phyloP scores from a whole-genome alignment of 2,797 vertebrate species.

The Limosa lapponica region DNA sequence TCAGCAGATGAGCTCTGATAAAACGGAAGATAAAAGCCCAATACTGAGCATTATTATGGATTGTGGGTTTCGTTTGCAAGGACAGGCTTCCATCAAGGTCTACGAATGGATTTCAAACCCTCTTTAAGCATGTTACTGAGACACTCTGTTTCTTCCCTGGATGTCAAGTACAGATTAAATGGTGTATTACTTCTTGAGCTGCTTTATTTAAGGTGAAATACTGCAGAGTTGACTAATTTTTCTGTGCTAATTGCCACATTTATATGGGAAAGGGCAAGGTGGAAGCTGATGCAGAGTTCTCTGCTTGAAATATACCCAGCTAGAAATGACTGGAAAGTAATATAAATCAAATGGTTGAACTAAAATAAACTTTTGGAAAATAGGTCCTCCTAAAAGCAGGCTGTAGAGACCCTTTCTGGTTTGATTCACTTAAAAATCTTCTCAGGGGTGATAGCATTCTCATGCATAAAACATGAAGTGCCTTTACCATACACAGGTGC shows the following conservation, averaged over 20 bases:
- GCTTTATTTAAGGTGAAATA: conserved; percentile 38
- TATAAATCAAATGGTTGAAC: neutral
- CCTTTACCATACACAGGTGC: neutral
- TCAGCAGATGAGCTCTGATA: conserved; percentile 44
- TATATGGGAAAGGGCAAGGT: neutral
- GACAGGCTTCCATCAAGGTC: neutral
- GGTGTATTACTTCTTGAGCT: conserved; percentile 14
- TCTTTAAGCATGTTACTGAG: neutral
- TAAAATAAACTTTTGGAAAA: neutral
- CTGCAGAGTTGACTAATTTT: conserved; percentile 1
- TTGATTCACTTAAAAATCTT: conserved; percentile 1
- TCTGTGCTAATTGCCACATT: conserved; percentile 28
- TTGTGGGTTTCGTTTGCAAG: neutral
- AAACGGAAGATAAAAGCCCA: conserved; percentile 3
- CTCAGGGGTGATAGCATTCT: neutral
- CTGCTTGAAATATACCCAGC: neutral
- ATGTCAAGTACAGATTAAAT: conserved; percentile 4
- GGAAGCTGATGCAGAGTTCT: neutral
- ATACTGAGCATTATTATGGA: neutral
- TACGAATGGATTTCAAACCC: neutral
- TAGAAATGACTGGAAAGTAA: neutral
- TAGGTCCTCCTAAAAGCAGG: neutral
- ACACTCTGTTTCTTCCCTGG: neutral
- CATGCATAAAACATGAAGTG: neutral
- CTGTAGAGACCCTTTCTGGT: neutral